Evolutionary conservation across 2,888 invertebrate species (phyloP).

Genomic region (Galeopsomyia nigrocyanea): DNA sequence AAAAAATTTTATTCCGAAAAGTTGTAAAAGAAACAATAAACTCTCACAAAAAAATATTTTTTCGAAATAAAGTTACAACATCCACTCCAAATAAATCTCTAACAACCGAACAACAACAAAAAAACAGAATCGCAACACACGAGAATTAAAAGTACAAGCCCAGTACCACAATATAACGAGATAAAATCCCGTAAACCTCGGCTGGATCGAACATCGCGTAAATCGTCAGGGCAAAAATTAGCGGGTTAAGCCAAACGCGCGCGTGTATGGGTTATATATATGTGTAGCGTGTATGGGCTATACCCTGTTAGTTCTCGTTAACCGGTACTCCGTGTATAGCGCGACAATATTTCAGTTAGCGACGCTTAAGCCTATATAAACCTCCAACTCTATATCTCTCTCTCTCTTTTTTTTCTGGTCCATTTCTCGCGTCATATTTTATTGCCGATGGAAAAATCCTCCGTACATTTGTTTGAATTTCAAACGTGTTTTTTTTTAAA

Average conservation of each 20-base stretch:
- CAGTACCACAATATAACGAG: no score
- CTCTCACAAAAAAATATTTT: neutral
- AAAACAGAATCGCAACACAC: no score
- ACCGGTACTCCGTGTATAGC: slow-evolving; percentile 38
- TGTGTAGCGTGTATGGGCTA: slow-evolving; percentile 35
- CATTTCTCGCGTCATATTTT: no score
- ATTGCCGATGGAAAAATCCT: no score
- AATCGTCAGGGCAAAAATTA: slow-evolving; percentile 57
- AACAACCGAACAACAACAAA: no score
- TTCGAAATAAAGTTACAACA: no score
- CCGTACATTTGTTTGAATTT: no score
- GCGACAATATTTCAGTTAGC: slow-evolving; percentile 62
- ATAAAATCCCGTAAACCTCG: slow-evolving; percentile 11
- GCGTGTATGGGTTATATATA: slow-evolving; percentile 30
- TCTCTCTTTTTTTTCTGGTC: no score
- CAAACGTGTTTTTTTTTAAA: no score
- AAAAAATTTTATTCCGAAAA: no score
- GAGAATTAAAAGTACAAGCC: no score
- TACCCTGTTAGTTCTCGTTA: slow-evolving; percentile 59
- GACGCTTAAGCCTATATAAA: slow-evolving; percentile 49
- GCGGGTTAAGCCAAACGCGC: slow-evolving; percentile 56
- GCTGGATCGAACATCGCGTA: neutral
- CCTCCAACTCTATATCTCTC: slow-evolving; percentile 38
- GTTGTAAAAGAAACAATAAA: slow-evolving; percentile 4
- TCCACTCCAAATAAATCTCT: no score